phyloP scores from a whole-genome alignment of 2,797 vertebrate genomes.

The Leontopithecus rosalia region DNA sequence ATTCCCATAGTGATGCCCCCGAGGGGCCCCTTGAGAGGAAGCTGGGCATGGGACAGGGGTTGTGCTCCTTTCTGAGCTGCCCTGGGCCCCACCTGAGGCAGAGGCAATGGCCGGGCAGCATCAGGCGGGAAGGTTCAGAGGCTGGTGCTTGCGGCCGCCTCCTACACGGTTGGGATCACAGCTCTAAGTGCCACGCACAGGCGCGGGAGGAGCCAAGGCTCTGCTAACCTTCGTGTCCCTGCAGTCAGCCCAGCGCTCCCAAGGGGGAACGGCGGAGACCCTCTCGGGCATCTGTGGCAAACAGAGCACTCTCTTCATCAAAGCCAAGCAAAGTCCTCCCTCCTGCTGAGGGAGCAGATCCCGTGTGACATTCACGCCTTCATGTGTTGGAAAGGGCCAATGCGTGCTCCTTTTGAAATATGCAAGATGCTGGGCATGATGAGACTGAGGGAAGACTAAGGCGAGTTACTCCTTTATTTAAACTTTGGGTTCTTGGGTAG shows the following conservation, averaged over 20 bases:
- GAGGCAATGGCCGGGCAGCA: neutral
- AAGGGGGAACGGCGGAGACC: fast-evolving
- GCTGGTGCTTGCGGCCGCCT: neutral
- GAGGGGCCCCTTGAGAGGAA: neutral
- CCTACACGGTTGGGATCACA: neutral
- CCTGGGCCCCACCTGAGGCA: neutral
- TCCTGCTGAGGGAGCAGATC: neutral
- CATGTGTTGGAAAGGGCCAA: neutral
- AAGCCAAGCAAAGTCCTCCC: neutral
- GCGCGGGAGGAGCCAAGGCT: neutral
- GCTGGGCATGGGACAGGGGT: fast-evolving
- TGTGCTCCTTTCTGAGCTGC: neutral
- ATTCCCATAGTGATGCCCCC: neutral
- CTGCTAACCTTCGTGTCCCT: neutral
- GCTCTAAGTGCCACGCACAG: neutral
- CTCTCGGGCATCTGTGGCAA: fast-evolving
- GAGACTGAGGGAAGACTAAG: neutral
- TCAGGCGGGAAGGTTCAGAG: fast-evolving
- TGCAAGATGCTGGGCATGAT: conserved; percentile 8
- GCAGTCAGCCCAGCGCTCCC: neutral
- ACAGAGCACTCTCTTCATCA: neutral
- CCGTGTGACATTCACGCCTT: neutral
- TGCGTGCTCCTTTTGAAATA: conserved; percentile 11
- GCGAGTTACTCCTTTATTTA: neutral
- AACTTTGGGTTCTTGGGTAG: neutral